Base-by-base conservation (phyloP, 2,113 vertebrate genomes). In the Typhlomys cinereus region DNA sequence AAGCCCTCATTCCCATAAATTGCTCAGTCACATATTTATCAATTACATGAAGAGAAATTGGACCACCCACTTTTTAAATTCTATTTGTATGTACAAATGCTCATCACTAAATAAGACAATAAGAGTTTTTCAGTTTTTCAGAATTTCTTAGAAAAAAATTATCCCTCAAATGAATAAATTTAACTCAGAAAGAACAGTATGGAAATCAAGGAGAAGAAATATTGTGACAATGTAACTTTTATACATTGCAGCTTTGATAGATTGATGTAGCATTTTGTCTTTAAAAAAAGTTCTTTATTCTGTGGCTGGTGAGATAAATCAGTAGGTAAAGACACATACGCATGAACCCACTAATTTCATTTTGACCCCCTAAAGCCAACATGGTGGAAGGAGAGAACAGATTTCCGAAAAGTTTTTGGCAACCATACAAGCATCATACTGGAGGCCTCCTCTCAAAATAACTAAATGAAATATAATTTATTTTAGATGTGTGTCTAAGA, bases 181-280 rank as follows among this genome's bases (percentile, higher is more conserved):
- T 90, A 62, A 84, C 93, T 96, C 93, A 93, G 92, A 93, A 96
- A 93, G 95, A 96, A 94, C 29, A 96, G 85, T n/a, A 44, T 39
- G 85, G 94, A 94, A 93, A 97, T 87, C 76, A 85, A 94, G 89
- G 62, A 54, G 57, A 88, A 81, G 93, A 91, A 95, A 62, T 74
- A 93, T 41, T 93, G 62, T 81, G 89, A 31, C 52, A 93, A 92
- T 80, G 91, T 83, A 93, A n/a, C n/a, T n/a, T 85, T 93, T 94
- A 91, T 88, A 95, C 80, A 89, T 57, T 73, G 62, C 7, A 80
- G 50, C 34, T 66, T n/a, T 90, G 59, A 11, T 50, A 89, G 85
- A 41, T 52, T 25, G 46, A 27, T 80, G 52, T 41, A 94, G 94
- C 36, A 64, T 96, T 95, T 85, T 85, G 75, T 89, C 93, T 57